Conservation (phyloP, 2,888 invertebrate genomes). For the Mylabris sibirica region DNA sequence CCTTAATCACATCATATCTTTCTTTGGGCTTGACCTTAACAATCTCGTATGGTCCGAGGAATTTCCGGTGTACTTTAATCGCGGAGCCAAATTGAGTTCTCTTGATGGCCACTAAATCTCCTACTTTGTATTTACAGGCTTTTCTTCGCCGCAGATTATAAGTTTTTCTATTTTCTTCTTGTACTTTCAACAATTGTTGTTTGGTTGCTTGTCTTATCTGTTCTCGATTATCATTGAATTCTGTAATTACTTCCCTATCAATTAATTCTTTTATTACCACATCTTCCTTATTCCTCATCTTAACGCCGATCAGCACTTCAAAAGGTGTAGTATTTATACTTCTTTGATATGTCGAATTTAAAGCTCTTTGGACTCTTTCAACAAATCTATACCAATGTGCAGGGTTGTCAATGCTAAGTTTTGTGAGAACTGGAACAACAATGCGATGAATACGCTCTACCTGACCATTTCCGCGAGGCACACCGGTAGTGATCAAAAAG, state of each 20-base stretch:
- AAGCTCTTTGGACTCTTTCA: slow-evolving; percentile 39
- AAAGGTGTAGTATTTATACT: slow-evolving; percentile 41
- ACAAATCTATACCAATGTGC: slow-evolving; percentile 23
- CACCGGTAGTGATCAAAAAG: too few species aligned
- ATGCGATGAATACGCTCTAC: too few species aligned
- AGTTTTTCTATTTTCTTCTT: slow-evolving; percentile 39
- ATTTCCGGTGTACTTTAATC: too few species aligned
- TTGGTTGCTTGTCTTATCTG: slow-evolving; percentile 25
- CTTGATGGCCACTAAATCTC: too few species aligned
- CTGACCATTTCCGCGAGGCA: too few species aligned
- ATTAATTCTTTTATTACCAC: too few species aligned
- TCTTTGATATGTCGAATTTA: slow-evolving; percentile 47
- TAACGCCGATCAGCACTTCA: slow-evolving; percentile 41
- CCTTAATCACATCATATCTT: slow-evolving; percentile 49
- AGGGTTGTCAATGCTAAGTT: too few species aligned
- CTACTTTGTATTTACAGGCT: too few species aligned
- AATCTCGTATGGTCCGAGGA: slow-evolving; percentile 26
- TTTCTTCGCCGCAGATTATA: too few species aligned
- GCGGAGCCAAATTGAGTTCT: too few species aligned
- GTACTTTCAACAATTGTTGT: slow-evolving; percentile 30
- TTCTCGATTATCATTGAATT: slow-evolving; percentile 27
- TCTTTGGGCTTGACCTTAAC: slow-evolving; percentile 45
- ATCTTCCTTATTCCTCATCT: too few species aligned
- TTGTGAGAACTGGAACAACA: too few species aligned
- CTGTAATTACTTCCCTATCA: slow-evolving; percentile 18